phyloP scores from a whole-genome alignment of 2,113 vertebrate genomes.

The Actinemys pallida region DNA sequence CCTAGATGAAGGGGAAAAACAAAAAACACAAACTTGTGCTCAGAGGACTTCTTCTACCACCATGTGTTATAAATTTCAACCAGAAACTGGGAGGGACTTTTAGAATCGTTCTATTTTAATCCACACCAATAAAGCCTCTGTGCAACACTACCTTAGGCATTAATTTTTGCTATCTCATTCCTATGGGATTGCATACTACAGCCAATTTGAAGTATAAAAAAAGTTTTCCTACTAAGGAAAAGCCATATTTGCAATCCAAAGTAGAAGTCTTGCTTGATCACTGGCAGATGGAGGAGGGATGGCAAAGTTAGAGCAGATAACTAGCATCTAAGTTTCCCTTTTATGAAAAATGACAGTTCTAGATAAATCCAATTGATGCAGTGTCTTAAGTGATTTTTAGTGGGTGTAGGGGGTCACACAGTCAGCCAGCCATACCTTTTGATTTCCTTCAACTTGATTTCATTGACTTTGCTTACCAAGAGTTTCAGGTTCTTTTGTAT shows the following conservation, averaged over 20 bases:
- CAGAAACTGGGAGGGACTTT: neutral
- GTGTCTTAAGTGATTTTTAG: neutral
- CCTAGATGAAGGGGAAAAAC: neutral
- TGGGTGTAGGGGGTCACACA: neutral
- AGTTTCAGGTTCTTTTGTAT: constrained; percentile 75
- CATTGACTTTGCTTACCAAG: constrained; percentile 36
- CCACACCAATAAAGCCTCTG: neutral
- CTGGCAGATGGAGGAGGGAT: neutral
- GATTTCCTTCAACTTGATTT: constrained; percentile 58
- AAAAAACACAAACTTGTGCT: neutral
- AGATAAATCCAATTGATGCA: too few species aligned
- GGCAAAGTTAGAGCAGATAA: neutral
- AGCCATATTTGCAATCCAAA: neutral
- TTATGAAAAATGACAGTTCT: neutral
- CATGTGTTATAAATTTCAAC: too few species aligned
- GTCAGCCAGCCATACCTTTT: constrained; percentile 45
- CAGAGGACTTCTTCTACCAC: neutral
- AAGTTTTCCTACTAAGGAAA: neutral
- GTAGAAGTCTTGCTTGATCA: neutral
- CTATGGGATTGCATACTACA: neutral
- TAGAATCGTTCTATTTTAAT: neutral
- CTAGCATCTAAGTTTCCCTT: neutral
- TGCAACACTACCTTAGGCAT: neutral
- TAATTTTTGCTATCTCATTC: neutral
- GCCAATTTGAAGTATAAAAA: neutral